These are phyloP conservation scores for Labroides dimidiatus DNA, from an alignment of 2,797 vertebrate genomes.

Conservation along the genomic window DNA sequence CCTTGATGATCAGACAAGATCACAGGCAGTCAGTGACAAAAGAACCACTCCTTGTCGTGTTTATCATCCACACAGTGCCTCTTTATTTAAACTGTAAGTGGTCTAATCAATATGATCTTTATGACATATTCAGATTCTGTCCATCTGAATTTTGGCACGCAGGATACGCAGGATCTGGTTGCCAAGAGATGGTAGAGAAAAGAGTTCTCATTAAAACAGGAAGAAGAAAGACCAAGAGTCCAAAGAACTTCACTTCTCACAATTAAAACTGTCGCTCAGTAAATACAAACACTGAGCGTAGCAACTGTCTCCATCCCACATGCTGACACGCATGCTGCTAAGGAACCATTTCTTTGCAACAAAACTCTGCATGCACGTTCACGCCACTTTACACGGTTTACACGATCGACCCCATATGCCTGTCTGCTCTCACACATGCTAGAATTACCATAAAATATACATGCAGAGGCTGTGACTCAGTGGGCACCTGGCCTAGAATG, in stretches of 20 bases:
- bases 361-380: slow-evolving; percentile 29
- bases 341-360: slow-evolving; percentile 2
- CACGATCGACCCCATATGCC: slow-evolving; percentile 7
- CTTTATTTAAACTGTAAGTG: slow-evolving; percentile 31
- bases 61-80: slow-evolving; percentile 19
- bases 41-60: slow-evolving; percentile 24
- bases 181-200: slow-evolving; percentile 32
- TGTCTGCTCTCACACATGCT: slow-evolving; percentile 50
- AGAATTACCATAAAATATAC: slow-evolving; percentile 78
- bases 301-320: slow-evolving; percentile 50
- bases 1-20: slow-evolving; percentile 35
- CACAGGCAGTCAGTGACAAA: slow-evolving; percentile 22
- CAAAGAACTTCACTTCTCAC: background rate
- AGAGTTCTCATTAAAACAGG: background rate
- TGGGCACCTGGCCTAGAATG: slow-evolving; percentile 29
- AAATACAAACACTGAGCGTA: slow-evolving; percentile 32
- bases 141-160: slow-evolving; percentile 43
- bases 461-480: slow-evolving; percentile 60
- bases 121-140: slow-evolving; percentile 51
- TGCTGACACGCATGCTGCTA: slow-evolving; percentile 19
- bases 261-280: background rate
- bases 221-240: background rate
- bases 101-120: slow-evolving; percentile 53
- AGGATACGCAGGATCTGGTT: slow-evolving; percentile 15
- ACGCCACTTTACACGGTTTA: slow-evolving; percentile 35